Base-by-base conservation (phyloP, 2,797 vertebrate species). In the Centroberyx gerrardi region DNA sequence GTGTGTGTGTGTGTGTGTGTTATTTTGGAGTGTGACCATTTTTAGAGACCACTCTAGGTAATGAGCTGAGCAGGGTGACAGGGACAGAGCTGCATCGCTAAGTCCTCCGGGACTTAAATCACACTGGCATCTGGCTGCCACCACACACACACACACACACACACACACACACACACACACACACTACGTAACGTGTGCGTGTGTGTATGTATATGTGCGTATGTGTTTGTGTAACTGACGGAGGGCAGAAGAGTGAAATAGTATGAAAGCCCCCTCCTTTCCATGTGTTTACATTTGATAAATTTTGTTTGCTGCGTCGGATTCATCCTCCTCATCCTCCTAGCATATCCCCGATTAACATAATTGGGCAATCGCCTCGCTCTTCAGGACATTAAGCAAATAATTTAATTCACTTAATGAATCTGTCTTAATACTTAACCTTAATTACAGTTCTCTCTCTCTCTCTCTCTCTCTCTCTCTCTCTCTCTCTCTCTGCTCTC, bases 21-120 rank as follows among this genome's bases (percentile, higher is more conserved):
- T 69, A 73, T 62, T 49, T 60, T 28, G 49, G 31, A 62, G 42
- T 46, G 62, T 66, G 67, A 71, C 69, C 82, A 29, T 84, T 89
- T 92, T 91, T 86, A 74, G 85, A 72, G 76, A 88, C 82, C 90
- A 93, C 88, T 92, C 87, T 78, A 59, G 65, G 80, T 92, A 91
- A 93, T 91, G 88, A 91, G 74, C 69, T 72, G 70, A 87, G 75
- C 65, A 68, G 77, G 72, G 75, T 82, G 79, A 83, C 74, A 53
- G 76, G 65, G 64, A 84, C 15, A 36, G 84, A 62, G 69, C 80
- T 67, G 68, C 80, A 56, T 80, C 70, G 22, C 83, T 91, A 85
- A 93, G 79, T 92, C 86, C 87, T 85, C 61, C 68, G 29, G 29
- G 22, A 88, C 88, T 88, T 88, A 94, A 89, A 92, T 91, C 87